Base-by-base conservation (phyloP, 2,113 vertebrate species). In the Lichenostomus cassidix region DNA sequence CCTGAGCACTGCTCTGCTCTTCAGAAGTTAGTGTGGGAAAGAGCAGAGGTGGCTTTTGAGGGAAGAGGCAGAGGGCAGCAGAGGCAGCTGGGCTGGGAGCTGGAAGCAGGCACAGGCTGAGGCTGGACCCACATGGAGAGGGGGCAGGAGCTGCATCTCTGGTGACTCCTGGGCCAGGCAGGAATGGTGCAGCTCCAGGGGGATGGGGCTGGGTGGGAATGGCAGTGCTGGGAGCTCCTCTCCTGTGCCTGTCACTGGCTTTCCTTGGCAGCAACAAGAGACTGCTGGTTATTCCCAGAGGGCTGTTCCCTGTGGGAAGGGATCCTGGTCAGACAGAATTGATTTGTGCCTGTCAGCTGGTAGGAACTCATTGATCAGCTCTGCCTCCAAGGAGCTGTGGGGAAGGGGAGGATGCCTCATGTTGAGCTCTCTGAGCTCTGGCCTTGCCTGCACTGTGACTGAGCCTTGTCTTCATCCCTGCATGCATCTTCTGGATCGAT, bases 41-140 rank as follows among this genome's bases (percentile, higher is more conserved):
- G 2, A 2, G 17, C 33, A 46, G 58, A 47, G 53, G 11, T 14
- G 13, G 19, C 41, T 70, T 74, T 44, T 7, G 24, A 18, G 71
- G 37, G 58, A 31, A 27, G 47, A n/a, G 56, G 50, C n/a, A 11
- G 23, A 62, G 56, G 68, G 6, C 20, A 58, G 27, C 27, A 83
- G 52, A 39, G n/a, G 35, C 15, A 47, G 59, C 78, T 41, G 82
- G 58, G 18, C 19, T 10, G 7, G 29, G 46, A 21, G 15, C 7
- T 46, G 55, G 35, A 13, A 24, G 65, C 46, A 33, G 70, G 53
- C 37, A 62, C 5, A 1, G 77, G 35, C 22, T 24, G n/a, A 37
- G 71, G 24, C 24, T n/a, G n/a, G 23, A 20, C 2, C 7, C 39
- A n/a, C 3, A 2, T 3, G 19, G 27, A 8, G 13, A 10, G 41